phyloP scores from a whole-genome alignment of 2,797 vertebrate species.

The Antennarius maculatus region DNA sequence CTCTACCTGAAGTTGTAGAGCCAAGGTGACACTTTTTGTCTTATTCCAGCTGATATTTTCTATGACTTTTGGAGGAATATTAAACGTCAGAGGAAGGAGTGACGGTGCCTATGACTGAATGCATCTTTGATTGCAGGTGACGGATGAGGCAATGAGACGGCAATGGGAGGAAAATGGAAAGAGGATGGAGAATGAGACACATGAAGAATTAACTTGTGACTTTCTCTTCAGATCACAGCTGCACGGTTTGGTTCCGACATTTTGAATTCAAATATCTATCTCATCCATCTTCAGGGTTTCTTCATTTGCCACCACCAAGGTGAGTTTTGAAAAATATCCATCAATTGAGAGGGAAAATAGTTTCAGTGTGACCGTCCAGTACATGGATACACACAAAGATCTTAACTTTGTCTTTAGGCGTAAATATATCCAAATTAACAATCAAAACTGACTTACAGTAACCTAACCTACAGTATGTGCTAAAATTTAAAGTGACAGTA shows the following conservation, averaged over 20 bases:
- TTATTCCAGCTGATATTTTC: background rate
- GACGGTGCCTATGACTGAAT: slow-evolving; percentile 20
- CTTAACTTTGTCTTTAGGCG: no score
- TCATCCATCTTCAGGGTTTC: slow-evolving; percentile 13
- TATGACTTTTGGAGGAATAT: slow-evolving; percentile 50
- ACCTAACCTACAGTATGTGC: no score
- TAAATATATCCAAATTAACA: no score
- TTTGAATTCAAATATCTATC: slow-evolving; percentile 17
- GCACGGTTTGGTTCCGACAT: slow-evolving; percentile 9
- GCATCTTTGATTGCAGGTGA: slow-evolving; percentile 32
- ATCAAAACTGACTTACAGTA: no score
- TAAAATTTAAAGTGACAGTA: no score
- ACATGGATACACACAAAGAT: no score
- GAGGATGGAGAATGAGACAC: background rate
- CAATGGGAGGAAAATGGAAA: slow-evolving; percentile 6
- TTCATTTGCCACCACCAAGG: no score
- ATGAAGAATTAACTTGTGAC: background rate
- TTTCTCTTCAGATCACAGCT: slow-evolving; percentile 26
- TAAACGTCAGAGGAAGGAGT: background rate
- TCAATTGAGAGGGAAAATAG: no score
- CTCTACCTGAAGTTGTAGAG: no score
- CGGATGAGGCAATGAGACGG: background rate
- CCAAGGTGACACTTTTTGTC: background rate
- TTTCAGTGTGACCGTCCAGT: no score
- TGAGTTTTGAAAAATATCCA: no score